These are phyloP conservation scores for Scaptomyza hsui DNA, from an alignment of 1,140 invertebrate genomes.

Conservation along the genomic window DNA sequence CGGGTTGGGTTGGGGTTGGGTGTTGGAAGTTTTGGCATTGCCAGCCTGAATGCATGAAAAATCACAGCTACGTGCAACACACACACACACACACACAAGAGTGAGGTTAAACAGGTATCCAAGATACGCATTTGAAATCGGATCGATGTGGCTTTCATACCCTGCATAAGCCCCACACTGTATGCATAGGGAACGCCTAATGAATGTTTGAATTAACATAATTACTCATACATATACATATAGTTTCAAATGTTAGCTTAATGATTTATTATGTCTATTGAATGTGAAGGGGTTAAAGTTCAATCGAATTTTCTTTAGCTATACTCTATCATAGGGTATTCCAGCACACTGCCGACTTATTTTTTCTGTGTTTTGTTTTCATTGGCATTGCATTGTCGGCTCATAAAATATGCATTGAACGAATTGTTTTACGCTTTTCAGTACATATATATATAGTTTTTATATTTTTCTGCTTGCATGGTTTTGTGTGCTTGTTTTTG, in stretches of 20 bases:
- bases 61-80: slow-evolving; percentile 50
- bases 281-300: not conserved
- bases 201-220: slow-evolving; percentile 1
- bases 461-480: slow-evolving; percentile 3
- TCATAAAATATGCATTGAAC: slow-evolving; percentile 64
- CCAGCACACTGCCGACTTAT: not conserved
- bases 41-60: slow-evolving; percentile 39
- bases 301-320: not conserved
- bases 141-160: slow-evolving; percentile 34
- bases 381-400: slow-evolving; percentile 30
- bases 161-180: not conserved
- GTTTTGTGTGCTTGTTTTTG: slow-evolving; percentile 8
- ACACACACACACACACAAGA: slow-evolving; percentile 5
- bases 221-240: not conserved
- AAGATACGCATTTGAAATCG: slow-evolving; percentile 37
- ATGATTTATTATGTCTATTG: not conserved
- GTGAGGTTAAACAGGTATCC: slow-evolving; percentile 52
- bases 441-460: not conserved
- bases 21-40: slow-evolving; percentile 29
- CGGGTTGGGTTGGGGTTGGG: too few species aligned
- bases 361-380: slow-evolving; percentile 13
- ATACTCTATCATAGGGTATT: slow-evolving; percentile 4
- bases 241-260: not conserved
- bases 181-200: not conserved
- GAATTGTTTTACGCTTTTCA: slow-evolving; percentile 50